These are phyloP conservation scores for Chiroxiphia lanceolata DNA, from an alignment of 2,797 vertebrate genomes.

Conservation along the genomic window DNA sequence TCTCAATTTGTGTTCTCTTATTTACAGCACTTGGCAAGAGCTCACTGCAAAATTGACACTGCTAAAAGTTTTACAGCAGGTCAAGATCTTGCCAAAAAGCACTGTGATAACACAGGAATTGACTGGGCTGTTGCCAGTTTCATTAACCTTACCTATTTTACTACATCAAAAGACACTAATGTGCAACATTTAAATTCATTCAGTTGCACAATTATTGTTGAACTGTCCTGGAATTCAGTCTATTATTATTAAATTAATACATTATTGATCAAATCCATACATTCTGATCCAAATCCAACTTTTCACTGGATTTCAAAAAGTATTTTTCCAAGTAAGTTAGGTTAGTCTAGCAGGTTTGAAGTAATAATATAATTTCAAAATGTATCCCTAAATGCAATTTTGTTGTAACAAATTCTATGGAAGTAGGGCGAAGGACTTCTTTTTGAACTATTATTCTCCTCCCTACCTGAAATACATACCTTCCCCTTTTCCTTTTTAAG, in stretches of 20 bases:
- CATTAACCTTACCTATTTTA: background rate
- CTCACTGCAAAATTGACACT: background rate
- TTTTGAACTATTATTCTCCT: background rate
- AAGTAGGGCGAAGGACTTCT: background rate
- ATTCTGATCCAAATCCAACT: background rate
- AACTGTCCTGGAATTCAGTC: background rate
- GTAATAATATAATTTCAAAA: background rate
- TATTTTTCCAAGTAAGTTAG: background rate
- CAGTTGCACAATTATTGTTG: background rate
- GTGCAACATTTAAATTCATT: background rate
- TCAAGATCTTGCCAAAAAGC: conserved; percentile 23
- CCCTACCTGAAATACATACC: background rate
- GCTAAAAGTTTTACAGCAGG: background rate
- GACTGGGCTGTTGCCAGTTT: background rate
- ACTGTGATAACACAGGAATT: background rate
- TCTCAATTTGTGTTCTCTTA: background rate
- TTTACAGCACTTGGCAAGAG: background rate
- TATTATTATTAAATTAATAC: background rate
- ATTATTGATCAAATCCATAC: background rate
- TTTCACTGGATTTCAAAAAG: background rate
- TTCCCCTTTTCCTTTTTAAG: background rate
- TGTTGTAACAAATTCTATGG: background rate
- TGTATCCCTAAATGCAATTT: background rate
- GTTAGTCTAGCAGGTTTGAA: background rate
- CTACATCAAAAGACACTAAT: background rate